These are phyloP conservation scores for Selene dorsalis DNA, from an alignment of 2,797 vertebrate genomes.

Conservation along the genomic window DNA sequence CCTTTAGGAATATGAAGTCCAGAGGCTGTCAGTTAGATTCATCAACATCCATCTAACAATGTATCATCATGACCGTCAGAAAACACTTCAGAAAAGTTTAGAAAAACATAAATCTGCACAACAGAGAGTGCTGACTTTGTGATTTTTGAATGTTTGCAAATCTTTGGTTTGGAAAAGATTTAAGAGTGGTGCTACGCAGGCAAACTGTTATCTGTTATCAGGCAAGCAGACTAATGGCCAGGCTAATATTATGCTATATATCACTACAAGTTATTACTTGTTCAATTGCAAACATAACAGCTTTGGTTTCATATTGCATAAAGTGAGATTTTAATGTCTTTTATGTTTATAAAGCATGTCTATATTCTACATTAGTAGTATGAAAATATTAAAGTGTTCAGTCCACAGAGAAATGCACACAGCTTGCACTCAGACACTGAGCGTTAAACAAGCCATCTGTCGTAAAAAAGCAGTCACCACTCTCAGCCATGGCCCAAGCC, in stretches of 20 bases:
- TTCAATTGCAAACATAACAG: background rate
- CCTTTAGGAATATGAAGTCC: slow-evolving; percentile 64
- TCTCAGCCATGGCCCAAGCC: no score
- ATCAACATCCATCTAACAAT: slow-evolving; percentile 48
- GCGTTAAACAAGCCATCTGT: no score
- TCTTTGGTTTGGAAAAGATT: background rate
- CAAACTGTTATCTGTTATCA: background rate
- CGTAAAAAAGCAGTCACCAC: no score
- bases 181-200: background rate
- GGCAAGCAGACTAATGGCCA: background rate
- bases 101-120: slow-evolving; percentile 36
- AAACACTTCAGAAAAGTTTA: slow-evolving; percentile 23
- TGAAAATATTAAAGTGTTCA: no score
- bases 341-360: no score
- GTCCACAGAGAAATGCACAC: no score
- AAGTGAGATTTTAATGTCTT: no score
- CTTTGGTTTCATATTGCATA: background rate
- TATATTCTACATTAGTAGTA: no score
- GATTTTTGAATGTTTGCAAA: background rate
- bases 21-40: slow-evolving; percentile 54
- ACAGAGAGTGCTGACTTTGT: slow-evolving; percentile 30
- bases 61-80: slow-evolving; percentile 26
- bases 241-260: background rate
- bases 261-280: background rate
- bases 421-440: no score